Evolutionary conservation across 2,113 vertebrate species (phyloP).

Genomic region (Poeciliopsis turrubarensis): DNA sequence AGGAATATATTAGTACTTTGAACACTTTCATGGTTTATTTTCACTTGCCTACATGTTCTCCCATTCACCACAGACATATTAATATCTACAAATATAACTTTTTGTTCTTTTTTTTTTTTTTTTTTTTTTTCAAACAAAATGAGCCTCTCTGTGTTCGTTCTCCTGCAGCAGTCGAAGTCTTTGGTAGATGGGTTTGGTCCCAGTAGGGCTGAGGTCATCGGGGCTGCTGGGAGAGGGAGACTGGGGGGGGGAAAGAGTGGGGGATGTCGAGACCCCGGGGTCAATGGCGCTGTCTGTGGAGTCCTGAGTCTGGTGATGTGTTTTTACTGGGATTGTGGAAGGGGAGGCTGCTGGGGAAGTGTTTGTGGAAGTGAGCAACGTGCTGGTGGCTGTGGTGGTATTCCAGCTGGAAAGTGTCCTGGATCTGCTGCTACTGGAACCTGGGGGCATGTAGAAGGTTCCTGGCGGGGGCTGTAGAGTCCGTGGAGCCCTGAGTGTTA

Average conservation of each 20-base stretch:
- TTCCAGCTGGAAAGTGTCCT: slow-evolving; percentile 69
- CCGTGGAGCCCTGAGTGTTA: slow-evolving; percentile 84
- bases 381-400: slow-evolving; percentile 37
- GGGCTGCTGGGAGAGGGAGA: slow-evolving; percentile 73
- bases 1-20: slow-evolving; percentile 71
- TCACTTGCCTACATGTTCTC: slow-evolving; percentile 38
- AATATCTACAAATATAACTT: slow-evolving; percentile 60
- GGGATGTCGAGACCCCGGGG: slow-evolving; percentile 48
- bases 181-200: slow-evolving; percentile 84
- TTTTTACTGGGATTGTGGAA: slow-evolving; percentile 34
- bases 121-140: slow-evolving; percentile 88
- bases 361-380: background rate
- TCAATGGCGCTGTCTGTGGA: slow-evolving; percentile 76
- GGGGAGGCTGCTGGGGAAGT: background rate
- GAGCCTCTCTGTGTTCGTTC: slow-evolving; percentile 90
- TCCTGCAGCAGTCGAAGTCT: slow-evolving; percentile 88
- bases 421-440: slow-evolving; percentile 48
- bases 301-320: slow-evolving; percentile 60
- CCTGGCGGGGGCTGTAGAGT: slow-evolving; percentile 92
- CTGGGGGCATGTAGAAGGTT: slow-evolving; percentile 92
- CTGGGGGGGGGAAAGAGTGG: slow-evolving; percentile 62
- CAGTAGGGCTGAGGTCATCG: slow-evolving; percentile 77
- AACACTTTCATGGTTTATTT: slow-evolving; percentile 72
- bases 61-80: slow-evolving; percentile 35
- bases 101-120: slow-evolving; percentile 49